phyloP scores from a whole-genome alignment of 2,888 invertebrate genomes.

The Plebejus melissa region DNA sequence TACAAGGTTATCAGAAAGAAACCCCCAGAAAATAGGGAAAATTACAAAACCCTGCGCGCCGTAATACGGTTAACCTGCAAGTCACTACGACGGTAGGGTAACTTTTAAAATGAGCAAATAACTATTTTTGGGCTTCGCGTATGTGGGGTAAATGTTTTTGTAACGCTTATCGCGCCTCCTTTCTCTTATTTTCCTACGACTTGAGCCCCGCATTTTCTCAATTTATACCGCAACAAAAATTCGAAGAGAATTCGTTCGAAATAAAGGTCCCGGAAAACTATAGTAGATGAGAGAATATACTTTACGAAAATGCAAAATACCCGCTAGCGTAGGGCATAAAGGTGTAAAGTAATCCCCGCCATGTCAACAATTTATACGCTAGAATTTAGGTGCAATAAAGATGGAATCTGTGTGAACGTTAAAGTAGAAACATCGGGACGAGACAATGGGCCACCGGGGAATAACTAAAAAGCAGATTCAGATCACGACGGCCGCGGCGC shows the following conservation, averaged over 20 bases:
- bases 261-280: neutral
- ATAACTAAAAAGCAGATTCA: conserved; percentile 61
- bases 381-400: conserved; percentile 26
- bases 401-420: conserved; percentile 33
- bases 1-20: neutral
- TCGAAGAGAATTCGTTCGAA: neutral
- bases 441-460: conserved; percentile 54
- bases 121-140: conserved; percentile 10
- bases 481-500: conserved; percentile 65
- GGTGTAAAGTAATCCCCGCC: conserved; percentile 6
- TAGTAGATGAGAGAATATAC: neutral
- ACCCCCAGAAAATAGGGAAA: neutral
- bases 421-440: conserved; percentile 39
- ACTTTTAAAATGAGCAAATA: conserved; percentile 18
- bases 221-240: conserved; percentile 10
- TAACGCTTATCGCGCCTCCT: neutral
- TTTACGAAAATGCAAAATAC: neutral
- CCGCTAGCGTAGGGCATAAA: neutral
- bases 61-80: conserved; percentile 10
- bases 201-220: conserved; percentile 3
- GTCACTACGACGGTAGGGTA: conserved; percentile 11
- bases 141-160: conserved; percentile 17
- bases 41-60: neutral
- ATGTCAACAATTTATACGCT: conserved; percentile 22
- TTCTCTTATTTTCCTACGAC: conserved; percentile 9